Base-by-base conservation (phyloP, 1,140 invertebrate species). In the Monochamus saltuarius region DNA sequence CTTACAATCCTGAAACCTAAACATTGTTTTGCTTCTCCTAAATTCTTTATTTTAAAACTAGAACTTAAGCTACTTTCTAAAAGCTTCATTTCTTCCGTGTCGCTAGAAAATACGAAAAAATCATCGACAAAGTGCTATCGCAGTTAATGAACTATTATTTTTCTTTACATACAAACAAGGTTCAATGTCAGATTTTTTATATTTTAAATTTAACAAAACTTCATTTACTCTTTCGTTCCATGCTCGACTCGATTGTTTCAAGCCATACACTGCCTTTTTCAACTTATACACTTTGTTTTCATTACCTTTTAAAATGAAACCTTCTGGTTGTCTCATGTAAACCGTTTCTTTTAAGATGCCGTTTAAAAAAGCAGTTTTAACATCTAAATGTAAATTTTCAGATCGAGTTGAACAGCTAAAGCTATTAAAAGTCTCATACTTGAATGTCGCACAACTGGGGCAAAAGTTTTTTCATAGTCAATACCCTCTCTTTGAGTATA, bases 401-500 rank as follows among this genome's bases (percentile, higher is more conserved):
- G 51, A 53, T 70, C 65, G 49, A 70, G 56, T 17, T 71, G 45
- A 11, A 71, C 73, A 43, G 70, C 65, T 39, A 79, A 42, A 3
- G 66, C 62, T 51, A 81, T 59, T 34, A 81, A 61, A 16, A 66
- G 37, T 68, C 76, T 59, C 66, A 82, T 13, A 68, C 63, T 65
- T 51, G 66, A 62, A 58, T 73, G 73, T 13, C 72, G 59, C 10
- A 73, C 66, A 7, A 78, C 74, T 17, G 75, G 73, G 6, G 65
- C 56, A 56, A 72, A 75, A 10, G 72, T 75, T 46, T 77, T 65
- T n/a, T 56, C 14, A 50, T 71, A 79, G 51, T 79, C 66, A 40
- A 71, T 59, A 40, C 66, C 51, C 53, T 40, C 53, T 51, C 53
- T 70, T 68, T 80, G 79, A 11, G 50, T 67, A 56, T 72, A 81